phyloP scores from a whole-genome alignment of 1,140 invertebrate species.

The Drosophila lowei region DNA sequence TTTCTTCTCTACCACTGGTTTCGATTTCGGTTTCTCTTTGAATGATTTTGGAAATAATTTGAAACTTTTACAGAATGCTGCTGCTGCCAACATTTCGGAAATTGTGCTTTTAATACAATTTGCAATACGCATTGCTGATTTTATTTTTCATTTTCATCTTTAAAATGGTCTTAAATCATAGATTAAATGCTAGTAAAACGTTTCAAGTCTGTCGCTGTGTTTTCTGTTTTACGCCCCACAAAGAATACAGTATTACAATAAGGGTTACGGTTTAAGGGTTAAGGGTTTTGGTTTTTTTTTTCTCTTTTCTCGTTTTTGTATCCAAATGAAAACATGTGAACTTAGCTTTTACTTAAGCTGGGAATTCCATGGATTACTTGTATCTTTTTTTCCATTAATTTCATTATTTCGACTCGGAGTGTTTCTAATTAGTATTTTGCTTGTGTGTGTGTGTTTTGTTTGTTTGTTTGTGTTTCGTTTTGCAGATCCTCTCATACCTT shows the following conservation, averaged over 20 bases:
- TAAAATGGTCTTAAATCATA: constrained; percentile 64
- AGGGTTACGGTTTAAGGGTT: constrained; percentile 1
- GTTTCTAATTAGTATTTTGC: constrained; percentile 34
- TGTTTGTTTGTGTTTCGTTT: constrained; percentile 32
- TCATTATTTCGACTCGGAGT: constrained; percentile 44
- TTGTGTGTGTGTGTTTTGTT: constrained; percentile 48
- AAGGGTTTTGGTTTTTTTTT: no score
- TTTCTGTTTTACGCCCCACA: constrained; percentile 68
- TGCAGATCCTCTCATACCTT: constrained; percentile 67
- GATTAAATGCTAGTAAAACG: constrained; percentile 64
- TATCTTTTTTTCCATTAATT: constrained; percentile 42
- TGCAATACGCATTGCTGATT: constrained; percentile 40
- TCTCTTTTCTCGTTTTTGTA: constrained; percentile 22
- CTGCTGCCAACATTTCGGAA: constrained; percentile 31
- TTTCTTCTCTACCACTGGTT: no score
- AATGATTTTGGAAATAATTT: no score
- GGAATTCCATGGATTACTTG: constrained; percentile 72
- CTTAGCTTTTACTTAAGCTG: constrained; percentile 51
- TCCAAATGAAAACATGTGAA: constrained; percentile 69
- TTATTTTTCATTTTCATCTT: constrained; percentile 52
- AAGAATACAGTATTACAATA: constrained; percentile 58
- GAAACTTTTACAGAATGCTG: no score
- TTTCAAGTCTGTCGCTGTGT: constrained; percentile 56
- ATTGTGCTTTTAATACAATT: constrained; percentile 28
- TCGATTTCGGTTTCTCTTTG: no score